Evolutionary conservation across 2,113 vertebrate species (phyloP).

Genomic region (Myotis lucifugus): DNA sequence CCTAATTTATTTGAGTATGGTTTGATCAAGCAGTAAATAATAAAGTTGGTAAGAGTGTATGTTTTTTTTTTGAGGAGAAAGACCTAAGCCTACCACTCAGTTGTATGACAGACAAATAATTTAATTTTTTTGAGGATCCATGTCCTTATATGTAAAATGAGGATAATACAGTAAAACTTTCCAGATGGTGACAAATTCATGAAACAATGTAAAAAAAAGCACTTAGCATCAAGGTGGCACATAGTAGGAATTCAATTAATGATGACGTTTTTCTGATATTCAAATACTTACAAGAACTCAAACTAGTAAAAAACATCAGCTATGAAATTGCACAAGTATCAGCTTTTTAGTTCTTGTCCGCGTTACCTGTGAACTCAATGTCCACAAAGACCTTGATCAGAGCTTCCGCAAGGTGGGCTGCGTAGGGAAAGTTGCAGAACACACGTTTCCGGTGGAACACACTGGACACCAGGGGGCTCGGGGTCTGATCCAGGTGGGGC

Average conservation of each 20-base stretch:
- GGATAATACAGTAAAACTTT: slow-evolving; percentile 29
- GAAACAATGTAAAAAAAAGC: neutral
- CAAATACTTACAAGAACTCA: neutral
- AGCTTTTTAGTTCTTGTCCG: accelerated
- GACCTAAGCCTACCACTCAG: neutral
- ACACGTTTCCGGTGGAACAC: slow-evolving; percentile 95
- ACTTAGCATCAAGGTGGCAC: neutral
- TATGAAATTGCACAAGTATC: neutral
- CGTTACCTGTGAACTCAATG: slow-evolving; percentile 97
- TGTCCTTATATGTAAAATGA: neutral
- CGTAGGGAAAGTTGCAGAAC: slow-evolving; percentile 92
- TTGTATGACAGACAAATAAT: neutral
- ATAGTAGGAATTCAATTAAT: neutral
- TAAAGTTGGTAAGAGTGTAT: neutral
- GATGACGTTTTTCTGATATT: neutral
- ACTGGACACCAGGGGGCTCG: slow-evolving; percentile 88
- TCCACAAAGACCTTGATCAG: slow-evolving; percentile 98
- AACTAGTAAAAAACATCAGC: neutral
- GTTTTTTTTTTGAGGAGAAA: neutral
- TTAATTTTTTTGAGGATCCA: neutral
- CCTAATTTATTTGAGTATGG: neutral
- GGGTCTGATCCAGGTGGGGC: slow-evolving; percentile 94
- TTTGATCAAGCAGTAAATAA: neutral
- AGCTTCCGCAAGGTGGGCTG: slow-evolving; percentile 93
- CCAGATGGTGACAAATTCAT: neutral